Evolutionary conservation across 2,888 invertebrate species (phyloP).

Genomic region (Epinotia ramella): DNA sequence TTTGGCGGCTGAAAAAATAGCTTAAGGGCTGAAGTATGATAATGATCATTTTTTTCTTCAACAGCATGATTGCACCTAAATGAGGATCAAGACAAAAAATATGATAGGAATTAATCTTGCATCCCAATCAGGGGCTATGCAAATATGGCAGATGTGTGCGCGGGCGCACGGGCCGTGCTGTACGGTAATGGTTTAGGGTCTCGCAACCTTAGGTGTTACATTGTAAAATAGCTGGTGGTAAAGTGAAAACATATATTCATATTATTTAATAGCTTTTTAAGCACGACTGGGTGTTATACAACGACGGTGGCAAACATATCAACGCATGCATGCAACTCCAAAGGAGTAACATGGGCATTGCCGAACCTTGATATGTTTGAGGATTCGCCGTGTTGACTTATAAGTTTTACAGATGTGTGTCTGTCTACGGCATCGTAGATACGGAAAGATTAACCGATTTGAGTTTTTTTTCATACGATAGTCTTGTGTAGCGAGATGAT

Average conservation of each 20-base stretch:
- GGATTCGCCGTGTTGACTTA: no score
- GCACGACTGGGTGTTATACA: no score
- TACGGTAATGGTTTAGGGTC: slow-evolving; percentile 62
- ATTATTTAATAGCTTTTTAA: neutral
- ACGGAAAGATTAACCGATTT: no score
- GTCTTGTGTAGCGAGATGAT: no score
- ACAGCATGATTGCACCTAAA: slow-evolving; percentile 81
- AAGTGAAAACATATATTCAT: neutral
- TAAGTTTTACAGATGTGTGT: no score
- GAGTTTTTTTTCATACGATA: no score
- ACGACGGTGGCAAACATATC: no score
- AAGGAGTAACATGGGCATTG: no score
- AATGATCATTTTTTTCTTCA: slow-evolving; percentile 80
- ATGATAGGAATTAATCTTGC: slow-evolving; percentile 81
- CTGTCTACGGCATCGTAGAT: no score
- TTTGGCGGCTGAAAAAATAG: slow-evolving; percentile 83
- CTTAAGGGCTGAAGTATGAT: slow-evolving; percentile 84
- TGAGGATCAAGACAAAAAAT: slow-evolving; percentile 83
- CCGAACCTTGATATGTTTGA: no score
- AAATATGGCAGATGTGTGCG: slow-evolving; percentile 83
- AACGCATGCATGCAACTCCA: no score
- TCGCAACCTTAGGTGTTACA: slow-evolving; percentile 15
- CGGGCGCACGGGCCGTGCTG: slow-evolving; percentile 59
- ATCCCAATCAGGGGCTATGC: slow-evolving; percentile 81
- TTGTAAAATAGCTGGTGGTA: neutral